Evolutionary conservation across 1,140 invertebrate species (phyloP), one percentile per base, ranked within the genome.

Genomic region (Popillia japonica): DNA sequence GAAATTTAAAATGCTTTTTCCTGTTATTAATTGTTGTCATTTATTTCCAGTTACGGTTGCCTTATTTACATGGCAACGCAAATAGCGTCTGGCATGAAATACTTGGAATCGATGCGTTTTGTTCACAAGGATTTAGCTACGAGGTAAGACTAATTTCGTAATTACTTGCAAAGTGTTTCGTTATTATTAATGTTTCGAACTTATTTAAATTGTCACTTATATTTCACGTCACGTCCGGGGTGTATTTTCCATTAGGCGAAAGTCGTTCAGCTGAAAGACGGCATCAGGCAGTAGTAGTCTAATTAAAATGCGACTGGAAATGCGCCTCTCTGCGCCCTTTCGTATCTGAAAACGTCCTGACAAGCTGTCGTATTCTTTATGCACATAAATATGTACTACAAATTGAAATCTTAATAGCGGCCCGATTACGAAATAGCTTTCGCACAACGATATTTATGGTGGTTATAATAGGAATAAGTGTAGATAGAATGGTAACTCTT

Each of bases 71-170:
- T 68, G 92, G 95, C 87, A 93, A 92, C 91, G 78, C 94, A 95
- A 88, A 94, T 96, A 85, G 92, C 94, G 80, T 92, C 92, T 79
- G 95, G 94, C 77, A 95, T 96, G 94, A 95, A 95, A 86, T 94
- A 94, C 87, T 89, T 95, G 85, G 93, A 95, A 86, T 91, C 90
- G 42, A 88, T 93, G 80, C 92, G 92, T 85, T 93, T 94, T 86
- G 91, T 95, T 72, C 93, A 95, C 86, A 89, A 92, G 81, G 94
- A 95, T 88, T 87, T 95, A 80, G 93, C 94, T 78, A 91, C 94
- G 82, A 90, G 92, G 91, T 92, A 87, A 89, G 88, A 79, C 72
- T 75, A 27, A 78, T 78, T 79, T 40, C 79, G 22, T 78, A 77
- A 79, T 79, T 78, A 75, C 40, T 78, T 72, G 78, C 75, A 78